Evolutionary conservation across 2,888 invertebrate species (phyloP).

Genomic region (Rotaria macrura): DNA sequence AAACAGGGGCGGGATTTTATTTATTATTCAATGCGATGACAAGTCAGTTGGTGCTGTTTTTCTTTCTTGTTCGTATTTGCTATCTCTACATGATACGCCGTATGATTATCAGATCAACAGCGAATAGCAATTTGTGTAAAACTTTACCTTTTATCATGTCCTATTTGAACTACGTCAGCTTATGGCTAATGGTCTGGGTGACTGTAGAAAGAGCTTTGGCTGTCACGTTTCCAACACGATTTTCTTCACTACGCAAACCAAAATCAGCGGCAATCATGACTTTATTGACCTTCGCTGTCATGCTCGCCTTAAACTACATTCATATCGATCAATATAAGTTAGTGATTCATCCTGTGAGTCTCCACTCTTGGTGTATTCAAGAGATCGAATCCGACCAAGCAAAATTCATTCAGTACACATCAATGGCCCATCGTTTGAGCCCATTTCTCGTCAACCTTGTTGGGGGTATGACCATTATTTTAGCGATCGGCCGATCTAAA

Average conservation of each 20-base stretch:
- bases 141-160: neutral
- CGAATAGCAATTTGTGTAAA: neutral
- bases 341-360: neutral
- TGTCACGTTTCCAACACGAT: neutral
- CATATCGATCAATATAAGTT: neutral
- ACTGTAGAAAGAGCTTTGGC: neutral
- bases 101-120: neutral
- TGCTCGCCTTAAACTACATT: neutral
- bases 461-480: neutral
- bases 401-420: neutral
- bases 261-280: neutral
- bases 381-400: neutral
- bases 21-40: neutral
- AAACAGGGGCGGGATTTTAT: neutral
- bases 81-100: neutral
- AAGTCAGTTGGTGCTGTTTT: neutral
- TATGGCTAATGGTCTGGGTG: neutral
- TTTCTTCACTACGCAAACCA: neutral
- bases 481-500: neutral
- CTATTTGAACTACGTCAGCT: neutral
- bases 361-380: neutral
- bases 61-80: neutral
- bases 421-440: neutral
- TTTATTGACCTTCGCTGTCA: neutral
- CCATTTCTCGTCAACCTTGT: neutral